These are phyloP conservation scores for Cephalopholis sonnerati DNA, from an alignment of 2,113 vertebrate species.

Conservation along the genomic window DNA sequence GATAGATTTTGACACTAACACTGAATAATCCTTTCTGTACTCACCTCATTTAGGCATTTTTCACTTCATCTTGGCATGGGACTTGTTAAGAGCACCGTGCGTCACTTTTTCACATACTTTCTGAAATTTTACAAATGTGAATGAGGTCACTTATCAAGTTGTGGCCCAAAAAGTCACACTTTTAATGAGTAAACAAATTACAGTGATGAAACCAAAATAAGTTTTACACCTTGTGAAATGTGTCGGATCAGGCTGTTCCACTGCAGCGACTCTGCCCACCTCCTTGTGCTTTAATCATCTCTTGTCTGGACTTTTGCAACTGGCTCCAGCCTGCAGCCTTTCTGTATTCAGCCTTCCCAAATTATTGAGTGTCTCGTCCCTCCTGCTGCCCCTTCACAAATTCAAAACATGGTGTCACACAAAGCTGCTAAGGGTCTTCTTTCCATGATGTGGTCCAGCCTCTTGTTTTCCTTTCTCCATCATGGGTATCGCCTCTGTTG, in stretches of 20 bases:
- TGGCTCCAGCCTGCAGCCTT: not conserved
- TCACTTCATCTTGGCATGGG: not conserved
- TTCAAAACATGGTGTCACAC: slow-evolving; percentile 24
- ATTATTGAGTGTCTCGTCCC: not conserved
- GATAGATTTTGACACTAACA: not conserved
- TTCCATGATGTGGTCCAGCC: not conserved
- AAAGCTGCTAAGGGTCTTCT: slow-evolving; percentile 11
- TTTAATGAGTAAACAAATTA: slow-evolving; percentile 40
- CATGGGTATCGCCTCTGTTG: slow-evolving; percentile 7
- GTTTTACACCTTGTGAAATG: slow-evolving; percentile 19
- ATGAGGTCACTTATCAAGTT: not conserved
- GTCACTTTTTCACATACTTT: not conserved
- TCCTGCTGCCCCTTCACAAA: not conserved
- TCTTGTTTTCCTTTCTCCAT: slow-evolving; percentile 19
- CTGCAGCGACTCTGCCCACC: slow-evolving; percentile 15
- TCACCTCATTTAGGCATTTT: not conserved
- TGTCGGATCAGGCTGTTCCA: slow-evolving; percentile 5
- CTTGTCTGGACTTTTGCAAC: slow-evolving; percentile 9
- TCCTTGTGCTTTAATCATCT: slow-evolving; percentile 46
- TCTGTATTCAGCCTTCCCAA: not conserved
- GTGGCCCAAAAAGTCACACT: not conserved
- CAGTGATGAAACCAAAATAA: slow-evolving; percentile 10
- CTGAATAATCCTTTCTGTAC: not conserved
- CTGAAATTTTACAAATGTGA: not conserved
- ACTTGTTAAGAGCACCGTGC: not conserved